Evolutionary conservation across 2,113 vertebrate genomes (phyloP).

Genomic region (Cavia aperea): DNA sequence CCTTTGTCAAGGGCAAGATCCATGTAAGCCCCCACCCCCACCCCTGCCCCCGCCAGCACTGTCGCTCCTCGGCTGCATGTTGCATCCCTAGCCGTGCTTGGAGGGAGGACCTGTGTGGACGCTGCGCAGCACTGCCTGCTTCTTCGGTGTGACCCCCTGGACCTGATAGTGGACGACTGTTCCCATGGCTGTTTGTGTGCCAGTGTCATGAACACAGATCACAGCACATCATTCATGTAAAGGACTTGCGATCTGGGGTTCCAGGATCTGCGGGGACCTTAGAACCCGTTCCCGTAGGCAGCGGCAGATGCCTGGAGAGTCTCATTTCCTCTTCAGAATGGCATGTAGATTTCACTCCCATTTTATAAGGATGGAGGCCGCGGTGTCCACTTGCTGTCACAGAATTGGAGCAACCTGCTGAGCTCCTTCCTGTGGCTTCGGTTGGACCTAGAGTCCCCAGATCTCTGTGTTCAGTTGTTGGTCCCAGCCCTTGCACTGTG

Average conservation of each 20-base stretch:
- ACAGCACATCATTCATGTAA: background rate
- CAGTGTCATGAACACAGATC: background rate
- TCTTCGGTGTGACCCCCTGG: background rate
- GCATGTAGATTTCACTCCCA: fast-evolving
- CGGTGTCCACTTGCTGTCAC: background rate
- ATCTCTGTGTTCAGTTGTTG: background rate
- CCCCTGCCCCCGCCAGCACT: fast-evolving
- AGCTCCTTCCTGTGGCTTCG: background rate
- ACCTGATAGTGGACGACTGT: background rate
- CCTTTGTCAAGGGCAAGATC: constrained; percentile 98
- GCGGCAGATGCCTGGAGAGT: background rate
- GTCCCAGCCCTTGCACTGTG: background rate
- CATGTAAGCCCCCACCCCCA: constrained; percentile 77
- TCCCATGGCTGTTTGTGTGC: too few relatives aligned
- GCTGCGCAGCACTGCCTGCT: too few relatives aligned
- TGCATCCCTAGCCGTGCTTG: background rate
- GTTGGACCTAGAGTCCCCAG: background rate
- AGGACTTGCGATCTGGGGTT: background rate
- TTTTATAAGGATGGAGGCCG: background rate
- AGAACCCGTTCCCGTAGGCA: background rate
- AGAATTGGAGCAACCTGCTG: background rate
- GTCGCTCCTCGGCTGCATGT: background rate
- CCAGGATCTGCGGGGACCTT: too few relatives aligned
- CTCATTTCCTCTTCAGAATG: background rate
- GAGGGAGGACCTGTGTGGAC: background rate